Conservation (phyloP, 2,888 invertebrate genomes). For the Volucella bombylans region DNA sequence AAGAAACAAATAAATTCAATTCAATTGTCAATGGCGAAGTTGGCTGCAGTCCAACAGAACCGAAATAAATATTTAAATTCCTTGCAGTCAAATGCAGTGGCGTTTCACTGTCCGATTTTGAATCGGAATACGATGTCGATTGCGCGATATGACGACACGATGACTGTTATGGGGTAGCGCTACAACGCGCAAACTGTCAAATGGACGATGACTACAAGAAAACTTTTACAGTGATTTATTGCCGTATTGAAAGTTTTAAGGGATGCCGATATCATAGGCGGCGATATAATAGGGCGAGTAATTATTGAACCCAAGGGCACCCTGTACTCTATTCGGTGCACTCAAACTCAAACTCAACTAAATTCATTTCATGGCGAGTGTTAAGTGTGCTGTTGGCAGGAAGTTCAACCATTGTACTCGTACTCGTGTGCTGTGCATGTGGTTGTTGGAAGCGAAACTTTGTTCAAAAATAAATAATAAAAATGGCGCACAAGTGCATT, state of each 20-base stretch:
- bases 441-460: constrained; percentile 13
- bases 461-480: not conserved
- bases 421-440: not conserved
- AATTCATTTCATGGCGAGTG: constrained; percentile 59
- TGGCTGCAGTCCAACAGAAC: constrained; percentile 50
- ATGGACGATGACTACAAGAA: constrained; percentile 9
- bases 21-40: constrained; percentile 41
- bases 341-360: constrained; percentile 25
- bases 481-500: constrained; percentile 47
- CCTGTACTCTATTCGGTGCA: constrained; percentile 42
- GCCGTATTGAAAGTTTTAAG: constrained; percentile 61
- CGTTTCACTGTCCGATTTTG: not conserved
- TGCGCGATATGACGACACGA: constrained; percentile 23
- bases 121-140: too few relatives aligned
- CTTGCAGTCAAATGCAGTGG: constrained; percentile 57
- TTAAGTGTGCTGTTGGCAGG: constrained; percentile 71
- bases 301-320: constrained; percentile 54
- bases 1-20: constrained; percentile 24
- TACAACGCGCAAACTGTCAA: not conserved
- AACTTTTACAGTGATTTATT: constrained; percentile 62
- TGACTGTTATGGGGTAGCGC: constrained; percentile 22
- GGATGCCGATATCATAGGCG: constrained; percentile 47
- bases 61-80: constrained; percentile 58
- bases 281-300: constrained; percentile 36
- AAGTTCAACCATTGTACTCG: constrained; percentile 11